Base-by-base conservation (phyloP, 2,888 invertebrate species). In the Myopa testacea region DNA sequence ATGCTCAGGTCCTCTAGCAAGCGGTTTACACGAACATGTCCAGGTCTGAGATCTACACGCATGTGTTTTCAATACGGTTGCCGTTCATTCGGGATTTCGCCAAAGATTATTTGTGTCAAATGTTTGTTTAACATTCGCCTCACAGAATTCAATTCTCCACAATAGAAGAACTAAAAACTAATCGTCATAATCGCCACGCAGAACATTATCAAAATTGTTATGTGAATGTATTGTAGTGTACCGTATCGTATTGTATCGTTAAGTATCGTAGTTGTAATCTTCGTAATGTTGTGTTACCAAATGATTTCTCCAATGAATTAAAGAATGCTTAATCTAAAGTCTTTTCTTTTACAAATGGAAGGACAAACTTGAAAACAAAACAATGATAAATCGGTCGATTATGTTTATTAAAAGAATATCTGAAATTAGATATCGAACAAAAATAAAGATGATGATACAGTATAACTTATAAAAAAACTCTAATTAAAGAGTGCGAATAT, bases 41-140 rank as follows among this genome's bases (percentile, higher is more conserved):
- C 10, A 6, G 45, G 7, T 45, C 45, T 3, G 10, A 45, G 45
- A 6, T 45, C 7, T 6, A 10, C 45, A 1, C 10, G 45, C 2
- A 45, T 26, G 26, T 26, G 26, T 26, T 26, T 26, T 26, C 26
- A 26, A 26, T 26, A 26, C 45, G 4, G 1, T 45, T 45, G 45
- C 45, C 45, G 45, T 45, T 10, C 1, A 45, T 45, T 45, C 45
- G 45, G 10, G 10, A 45, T 45, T 45, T 45, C 10, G 45, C 45
- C 45, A 45, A 45, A 45, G 45, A 45, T 8, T 45, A 45, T 45
- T 87, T 87, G 86, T 85, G 87, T 87, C 87, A 87, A 87, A 87
- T 85, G 82, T 86, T 87, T 86, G 80, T 80, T 79, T 50, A 37
- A 58, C 40, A 55, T 52, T 70, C 58, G 37, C 12, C 67, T 37